phyloP scores from a whole-genome alignment of 2,113 vertebrate species.

The Carassius gibelio region DNA sequence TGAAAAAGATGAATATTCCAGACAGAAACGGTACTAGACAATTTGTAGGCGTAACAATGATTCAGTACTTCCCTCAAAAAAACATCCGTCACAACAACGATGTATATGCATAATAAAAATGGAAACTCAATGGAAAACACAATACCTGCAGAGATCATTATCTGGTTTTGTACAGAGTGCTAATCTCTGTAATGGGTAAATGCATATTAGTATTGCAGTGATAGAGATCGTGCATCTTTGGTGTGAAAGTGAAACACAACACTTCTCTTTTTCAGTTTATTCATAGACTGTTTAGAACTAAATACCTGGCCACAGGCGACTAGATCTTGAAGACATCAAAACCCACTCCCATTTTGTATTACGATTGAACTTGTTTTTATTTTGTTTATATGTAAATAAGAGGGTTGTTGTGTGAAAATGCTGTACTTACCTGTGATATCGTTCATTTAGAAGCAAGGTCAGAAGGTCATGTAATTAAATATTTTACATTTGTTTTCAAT shows the following conservation, averaged over 20 bases:
- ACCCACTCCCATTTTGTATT: background rate
- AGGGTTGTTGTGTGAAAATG: background rate
- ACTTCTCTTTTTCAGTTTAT: constrained; percentile 41
- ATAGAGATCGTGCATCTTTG: constrained; percentile 22
- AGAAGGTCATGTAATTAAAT: background rate
- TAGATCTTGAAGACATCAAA: background rate
- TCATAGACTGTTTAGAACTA: constrained; percentile 15
- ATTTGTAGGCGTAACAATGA: background rate
- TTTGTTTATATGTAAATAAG: background rate
- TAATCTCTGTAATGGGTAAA: constrained; percentile 3
- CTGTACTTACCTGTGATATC: background rate
- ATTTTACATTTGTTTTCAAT: background rate
- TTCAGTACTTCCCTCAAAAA: background rate
- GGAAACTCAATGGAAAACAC: background rate
- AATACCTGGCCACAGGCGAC: background rate
- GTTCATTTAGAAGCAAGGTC: background rate
- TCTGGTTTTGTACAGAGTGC: background rate
- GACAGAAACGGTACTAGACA: background rate
- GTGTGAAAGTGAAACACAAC: constrained; percentile 46
- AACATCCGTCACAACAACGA: background rate
- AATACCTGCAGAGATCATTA: background rate
- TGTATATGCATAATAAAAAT: background rate
- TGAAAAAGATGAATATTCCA: background rate
- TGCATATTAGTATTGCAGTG: constrained; percentile 2
- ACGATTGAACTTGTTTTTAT: background rate